phyloP scores from a whole-genome alignment of 2,797 vertebrate species.

The Microctenopoma stevenorrisi region DNA sequence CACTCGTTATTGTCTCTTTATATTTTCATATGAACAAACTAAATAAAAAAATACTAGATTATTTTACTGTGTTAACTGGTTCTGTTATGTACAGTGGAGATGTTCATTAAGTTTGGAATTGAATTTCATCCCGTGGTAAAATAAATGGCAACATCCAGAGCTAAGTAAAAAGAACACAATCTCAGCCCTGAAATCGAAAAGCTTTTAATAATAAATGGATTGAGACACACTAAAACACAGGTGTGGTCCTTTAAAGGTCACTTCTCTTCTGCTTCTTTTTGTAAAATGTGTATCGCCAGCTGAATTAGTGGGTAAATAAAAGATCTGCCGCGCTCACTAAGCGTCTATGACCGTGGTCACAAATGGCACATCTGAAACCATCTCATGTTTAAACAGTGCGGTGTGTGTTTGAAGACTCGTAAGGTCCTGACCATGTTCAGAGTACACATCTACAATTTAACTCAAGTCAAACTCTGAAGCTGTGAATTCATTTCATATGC shows the following conservation, averaged over 20 bases:
- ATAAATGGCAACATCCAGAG: too few relatives aligned
- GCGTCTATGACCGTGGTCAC: neutral
- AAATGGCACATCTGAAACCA: neutral
- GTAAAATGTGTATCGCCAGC: neutral
- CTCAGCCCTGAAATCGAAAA: too few relatives aligned
- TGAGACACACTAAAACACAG: neutral
- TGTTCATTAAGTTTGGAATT: too few relatives aligned
- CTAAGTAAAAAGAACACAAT: too few relatives aligned
- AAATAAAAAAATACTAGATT: too few relatives aligned
- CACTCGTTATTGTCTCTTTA: too few relatives aligned
- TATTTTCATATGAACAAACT: too few relatives aligned
- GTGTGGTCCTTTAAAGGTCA: slow-evolving; percentile 26
- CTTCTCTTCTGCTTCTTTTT: slow-evolving; percentile 5
- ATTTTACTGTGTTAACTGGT: too few relatives aligned
- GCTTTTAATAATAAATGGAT: too few relatives aligned
- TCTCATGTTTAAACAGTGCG: neutral
- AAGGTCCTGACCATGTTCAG: neutral
- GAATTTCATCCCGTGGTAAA: too few relatives aligned
- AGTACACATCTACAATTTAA: neutral
- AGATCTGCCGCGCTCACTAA: slow-evolving; percentile 5
- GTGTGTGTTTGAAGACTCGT: neutral
- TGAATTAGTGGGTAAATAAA: slow-evolving; percentile 3
- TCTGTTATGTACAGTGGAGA: too few relatives aligned
- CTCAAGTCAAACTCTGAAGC: neutral
- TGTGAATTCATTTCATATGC: neutral